Conservation (phyloP, 2,888 invertebrate genomes). For the Rhabditoides inermis region DNA sequence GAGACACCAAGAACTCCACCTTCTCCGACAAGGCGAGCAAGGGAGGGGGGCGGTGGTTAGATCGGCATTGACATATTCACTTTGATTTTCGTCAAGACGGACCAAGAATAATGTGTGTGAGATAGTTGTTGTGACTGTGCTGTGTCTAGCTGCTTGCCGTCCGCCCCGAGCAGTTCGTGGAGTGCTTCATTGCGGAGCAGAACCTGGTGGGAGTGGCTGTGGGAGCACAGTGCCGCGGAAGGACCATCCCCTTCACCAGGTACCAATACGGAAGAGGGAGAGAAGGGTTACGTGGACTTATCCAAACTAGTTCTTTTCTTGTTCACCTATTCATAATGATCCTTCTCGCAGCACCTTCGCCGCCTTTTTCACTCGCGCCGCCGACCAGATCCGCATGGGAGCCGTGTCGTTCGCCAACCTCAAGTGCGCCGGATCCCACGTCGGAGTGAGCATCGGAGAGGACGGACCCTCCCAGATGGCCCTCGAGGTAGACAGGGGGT, state of each 20-base stretch:
- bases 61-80: no score
- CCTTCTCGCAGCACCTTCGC: constrained; percentile 94
- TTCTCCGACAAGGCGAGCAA: constrained; percentile 83
- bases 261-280: no score
- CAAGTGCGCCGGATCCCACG: constrained; percentile 84
- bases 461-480: constrained; percentile 89
- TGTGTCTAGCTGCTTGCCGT: constrained; percentile 76
- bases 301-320: neutral
- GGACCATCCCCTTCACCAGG: constrained; percentile 78
- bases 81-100: no score
- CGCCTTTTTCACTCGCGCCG: constrained; percentile 89
- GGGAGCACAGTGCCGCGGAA: constrained; percentile 82
- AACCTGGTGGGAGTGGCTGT: constrained; percentile 71
- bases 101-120: no score
- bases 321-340: no score
- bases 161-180: constrained; percentile 71
- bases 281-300: neutral
- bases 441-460: constrained; percentile 82
- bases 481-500: constrained; percentile 86
- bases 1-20: constrained; percentile 97
- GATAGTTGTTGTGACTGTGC: no score
- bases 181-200: constrained; percentile 98
- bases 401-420: constrained; percentile 96
- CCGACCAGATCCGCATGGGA: constrained; percentile 97
- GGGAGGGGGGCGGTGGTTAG: constrained; percentile 52